Conservation (phyloP, 30 jellyfish, hydroid and myxozoan species). For the Nemopilema nomurai region DNA sequence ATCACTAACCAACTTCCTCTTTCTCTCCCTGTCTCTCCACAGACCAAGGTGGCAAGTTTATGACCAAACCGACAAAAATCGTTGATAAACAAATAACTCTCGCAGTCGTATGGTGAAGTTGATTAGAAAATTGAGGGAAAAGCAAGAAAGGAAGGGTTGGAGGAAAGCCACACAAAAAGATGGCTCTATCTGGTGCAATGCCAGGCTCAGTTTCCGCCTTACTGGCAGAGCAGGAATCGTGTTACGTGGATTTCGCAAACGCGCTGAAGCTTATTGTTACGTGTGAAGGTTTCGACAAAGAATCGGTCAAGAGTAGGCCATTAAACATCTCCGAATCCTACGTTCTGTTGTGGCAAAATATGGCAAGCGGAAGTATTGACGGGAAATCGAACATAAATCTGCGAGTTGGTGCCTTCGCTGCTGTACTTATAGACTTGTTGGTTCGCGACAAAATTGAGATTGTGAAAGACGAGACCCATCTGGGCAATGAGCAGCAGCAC, state of each 20-base stretch:
- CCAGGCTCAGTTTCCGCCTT: slow-evolving; percentile 55
- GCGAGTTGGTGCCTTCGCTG: slow-evolving; percentile 81
- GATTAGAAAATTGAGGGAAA: not conserved
- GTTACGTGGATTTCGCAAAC: slow-evolving; percentile 50
- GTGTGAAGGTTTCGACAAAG: slow-evolving; percentile 39
- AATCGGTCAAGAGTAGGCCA: slow-evolving; percentile 42
- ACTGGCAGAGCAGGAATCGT: slow-evolving; percentile 63
- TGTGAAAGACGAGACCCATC: slow-evolving; percentile 18
- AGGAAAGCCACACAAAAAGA: not conserved
- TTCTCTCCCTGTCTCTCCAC: too few relatives aligned
- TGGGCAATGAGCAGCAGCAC: slow-evolving; percentile 50
- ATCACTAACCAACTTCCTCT: too few relatives aligned
- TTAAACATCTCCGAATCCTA: slow-evolving; percentile 69
- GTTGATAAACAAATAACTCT: not conserved
- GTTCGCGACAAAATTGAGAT: slow-evolving; percentile 71
- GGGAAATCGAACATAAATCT: slow-evolving; percentile 74
- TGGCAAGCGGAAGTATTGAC: slow-evolving; percentile 61
- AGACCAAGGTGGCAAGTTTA: too few relatives aligned
- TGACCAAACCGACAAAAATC: not conserved
- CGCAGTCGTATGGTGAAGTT: not conserved
- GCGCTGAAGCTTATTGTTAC: slow-evolving; percentile 61
- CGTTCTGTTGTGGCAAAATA: slow-evolving; percentile 71
- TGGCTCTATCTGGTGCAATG: not conserved
- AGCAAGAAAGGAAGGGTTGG: too few relatives aligned
- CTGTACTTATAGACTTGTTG: slow-evolving; percentile 70